Percentiles rank a stretch among this genome's conserved stretches.
phyloP scores from a whole-genome alignment of 64 coral and sea anemone genomes.

The Dendronephthya gigantea region DNA sequence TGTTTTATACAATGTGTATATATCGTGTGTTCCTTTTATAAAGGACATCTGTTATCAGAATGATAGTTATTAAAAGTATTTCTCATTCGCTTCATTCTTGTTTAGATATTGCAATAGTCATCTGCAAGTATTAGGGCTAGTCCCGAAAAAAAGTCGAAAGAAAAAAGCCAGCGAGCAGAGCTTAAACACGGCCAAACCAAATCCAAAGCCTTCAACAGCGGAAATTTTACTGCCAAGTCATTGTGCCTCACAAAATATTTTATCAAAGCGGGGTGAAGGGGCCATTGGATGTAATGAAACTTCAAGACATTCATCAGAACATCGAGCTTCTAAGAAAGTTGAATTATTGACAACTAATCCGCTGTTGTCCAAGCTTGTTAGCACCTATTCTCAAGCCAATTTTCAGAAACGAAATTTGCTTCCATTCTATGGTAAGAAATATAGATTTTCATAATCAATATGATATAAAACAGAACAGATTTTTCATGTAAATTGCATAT shows the following conservation, averaged over 20 bases:
- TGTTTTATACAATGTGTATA: not conserved
- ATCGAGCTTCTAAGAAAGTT: not conserved
- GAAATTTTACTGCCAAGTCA: not conserved
- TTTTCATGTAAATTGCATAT: not conserved
- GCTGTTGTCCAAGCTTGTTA: not conserved
- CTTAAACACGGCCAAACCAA: not conserved
- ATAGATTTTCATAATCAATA: not conserved
- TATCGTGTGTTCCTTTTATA: not conserved
- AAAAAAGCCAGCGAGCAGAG: constrained; percentile 60
- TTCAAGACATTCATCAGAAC: not conserved
- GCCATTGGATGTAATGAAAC: not conserved
- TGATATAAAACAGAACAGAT: not conserved
- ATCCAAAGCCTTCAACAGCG: constrained; percentile 34
- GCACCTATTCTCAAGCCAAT: not conserved
- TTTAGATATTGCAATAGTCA: constrained; percentile 98
- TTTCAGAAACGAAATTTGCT: not conserved
- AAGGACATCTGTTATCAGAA: constrained; percentile 20
- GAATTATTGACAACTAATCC: not conserved
- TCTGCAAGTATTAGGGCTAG: constrained; percentile 95
- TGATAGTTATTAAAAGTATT: constrained; percentile 5
- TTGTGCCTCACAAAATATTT: not conserved
- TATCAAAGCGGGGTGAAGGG: not conserved
- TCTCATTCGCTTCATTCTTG: not conserved
- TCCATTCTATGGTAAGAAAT: not conserved
- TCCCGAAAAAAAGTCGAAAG: constrained; percentile 91